phyloP scores from a whole-genome alignment of 2,797 vertebrate species.

The Pygocentrus nattereri region DNA sequence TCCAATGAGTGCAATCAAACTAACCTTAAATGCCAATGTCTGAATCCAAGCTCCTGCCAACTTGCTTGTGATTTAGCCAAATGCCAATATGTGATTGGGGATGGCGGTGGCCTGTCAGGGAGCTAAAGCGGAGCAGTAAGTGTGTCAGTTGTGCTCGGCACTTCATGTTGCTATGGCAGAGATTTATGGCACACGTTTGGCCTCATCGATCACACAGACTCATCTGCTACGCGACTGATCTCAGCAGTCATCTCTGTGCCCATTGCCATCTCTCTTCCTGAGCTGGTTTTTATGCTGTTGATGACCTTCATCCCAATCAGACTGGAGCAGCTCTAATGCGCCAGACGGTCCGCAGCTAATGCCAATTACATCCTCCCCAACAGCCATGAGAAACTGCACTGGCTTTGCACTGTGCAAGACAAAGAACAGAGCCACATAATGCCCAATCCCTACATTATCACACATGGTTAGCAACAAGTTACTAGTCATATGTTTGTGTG shows the following conservation, averaged over 20 bases:
- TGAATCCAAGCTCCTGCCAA: constrained; percentile 28
- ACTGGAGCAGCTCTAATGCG: constrained; percentile 55
- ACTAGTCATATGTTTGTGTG: background rate
- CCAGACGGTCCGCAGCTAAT: constrained; percentile 56
- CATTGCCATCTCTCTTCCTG: constrained; percentile 52
- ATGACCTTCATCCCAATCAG: constrained; percentile 63
- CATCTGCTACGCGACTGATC: constrained; percentile 62
- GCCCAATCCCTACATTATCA: constrained; percentile 9
- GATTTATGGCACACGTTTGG: constrained; percentile 59
- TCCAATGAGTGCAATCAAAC: constrained; percentile 37
- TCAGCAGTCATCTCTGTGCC: constrained; percentile 56
- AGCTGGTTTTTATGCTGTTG: constrained; percentile 56
- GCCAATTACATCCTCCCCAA: constrained; percentile 53
- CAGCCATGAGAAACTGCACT: constrained; percentile 44
- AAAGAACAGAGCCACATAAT: constrained; percentile 28
- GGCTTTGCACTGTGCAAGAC: constrained; percentile 18
- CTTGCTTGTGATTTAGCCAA: constrained; percentile 47
- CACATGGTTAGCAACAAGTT: background rate
- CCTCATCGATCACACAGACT: constrained; percentile 62
- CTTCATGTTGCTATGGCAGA: constrained; percentile 48
- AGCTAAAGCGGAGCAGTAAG: constrained; percentile 46
- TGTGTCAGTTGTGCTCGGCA: constrained; percentile 43
- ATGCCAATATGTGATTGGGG: constrained; percentile 54
- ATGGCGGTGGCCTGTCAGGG: constrained; percentile 31
- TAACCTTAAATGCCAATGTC: constrained; percentile 43